Evolutionary conservation across 2,888 invertebrate species (phyloP), one percentile per base, ranked within the genome.

Genomic region (Caenorhabditis virilis): DNA sequence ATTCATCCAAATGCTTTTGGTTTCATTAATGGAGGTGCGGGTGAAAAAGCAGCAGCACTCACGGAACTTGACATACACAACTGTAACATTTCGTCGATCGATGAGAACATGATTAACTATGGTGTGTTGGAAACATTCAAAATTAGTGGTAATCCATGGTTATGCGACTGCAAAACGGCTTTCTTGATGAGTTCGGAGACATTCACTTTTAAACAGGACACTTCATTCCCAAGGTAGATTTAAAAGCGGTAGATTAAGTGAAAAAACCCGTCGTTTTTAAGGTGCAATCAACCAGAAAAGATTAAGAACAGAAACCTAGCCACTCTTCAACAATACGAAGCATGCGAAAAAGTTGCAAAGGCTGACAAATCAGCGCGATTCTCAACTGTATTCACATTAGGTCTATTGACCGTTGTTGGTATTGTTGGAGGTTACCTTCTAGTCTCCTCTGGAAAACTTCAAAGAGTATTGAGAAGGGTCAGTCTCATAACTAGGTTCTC

Each of bases 1-100:
- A 39, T 75, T 38, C 62, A 73, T 50, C 54, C 50, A 26, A 65
- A 73, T 26, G 75, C 75, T 0, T 75, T 75, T 23, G 72, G 75
- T 38, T 61, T 53, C 43, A 48, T 55, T 23, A 54, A 57, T 22
- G 39, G 54, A 4, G 50, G 48, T 1, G 45, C 49, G 1, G 59
- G 54, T 47, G 30, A 50, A 22, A 60, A 67, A 33, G 54, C 57
- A 0, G 36, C 51, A 1, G 15, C 18, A 2, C 13, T 69, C 16
- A 50, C 36, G 18, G 38, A 52, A 1, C 16, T 72, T 3, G 30
- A 47, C 22, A n/a, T 72, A 13, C 36, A 57, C 13, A 56, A 57
- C 23, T 64, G 64, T 11, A 68, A 69, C 38, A 1, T 72, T 5
- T 36, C 50, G 0, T 55, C 46, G 0, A 23, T 73, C 41, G 43